A percentile compares a stretch with the other conserved stretches of the same genome.
These are phyloP conservation scores for Sinocyclocheilus rhinocerous DNA, from an alignment of 2,113 vertebrate species.

Conservation along the genomic window DNA sequence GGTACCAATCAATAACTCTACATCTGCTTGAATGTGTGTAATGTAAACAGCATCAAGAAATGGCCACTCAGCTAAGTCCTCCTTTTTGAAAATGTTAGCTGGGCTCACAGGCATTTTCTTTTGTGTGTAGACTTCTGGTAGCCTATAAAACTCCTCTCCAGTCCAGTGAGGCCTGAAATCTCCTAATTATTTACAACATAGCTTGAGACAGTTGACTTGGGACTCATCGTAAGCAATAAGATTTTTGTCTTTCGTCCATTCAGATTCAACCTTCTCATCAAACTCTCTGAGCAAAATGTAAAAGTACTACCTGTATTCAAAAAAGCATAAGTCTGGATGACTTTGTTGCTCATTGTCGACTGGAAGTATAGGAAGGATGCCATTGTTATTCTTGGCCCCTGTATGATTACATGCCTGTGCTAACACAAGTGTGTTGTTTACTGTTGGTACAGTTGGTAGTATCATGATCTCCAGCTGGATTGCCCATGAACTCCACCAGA, in stretches of 20 bases:
- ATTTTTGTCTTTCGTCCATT: constrained; percentile 4
- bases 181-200: neutral
- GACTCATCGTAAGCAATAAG: neutral
- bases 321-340: constrained; percentile 27
- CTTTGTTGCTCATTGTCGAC: constrained; percentile 16
- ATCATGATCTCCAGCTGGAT: too few relatives aligned
- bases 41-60: neutral
- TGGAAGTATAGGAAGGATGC: constrained; percentile 23
- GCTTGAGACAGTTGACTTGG: neutral
- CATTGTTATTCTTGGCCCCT: neutral
- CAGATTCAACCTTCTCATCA: constrained; percentile 25
- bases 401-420: constrained; percentile 27
- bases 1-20: neutral
- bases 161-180: neutral
- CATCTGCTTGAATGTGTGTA: neutral
- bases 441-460: neutral
- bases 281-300: constrained; percentile 34
- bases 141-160: neutral
- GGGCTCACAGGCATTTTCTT: neutral
- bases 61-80: neutral
- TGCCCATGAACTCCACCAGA: too few relatives aligned
- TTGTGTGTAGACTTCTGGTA: constrained; percentile 6
- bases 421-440: constrained; percentile 15
- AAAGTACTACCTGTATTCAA: constrained; percentile 32
- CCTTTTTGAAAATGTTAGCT: neutral